Evolutionary conservation across 2,888 invertebrate genomes (phyloP).

Genomic region (Noctuana brunneofusca): DNA sequence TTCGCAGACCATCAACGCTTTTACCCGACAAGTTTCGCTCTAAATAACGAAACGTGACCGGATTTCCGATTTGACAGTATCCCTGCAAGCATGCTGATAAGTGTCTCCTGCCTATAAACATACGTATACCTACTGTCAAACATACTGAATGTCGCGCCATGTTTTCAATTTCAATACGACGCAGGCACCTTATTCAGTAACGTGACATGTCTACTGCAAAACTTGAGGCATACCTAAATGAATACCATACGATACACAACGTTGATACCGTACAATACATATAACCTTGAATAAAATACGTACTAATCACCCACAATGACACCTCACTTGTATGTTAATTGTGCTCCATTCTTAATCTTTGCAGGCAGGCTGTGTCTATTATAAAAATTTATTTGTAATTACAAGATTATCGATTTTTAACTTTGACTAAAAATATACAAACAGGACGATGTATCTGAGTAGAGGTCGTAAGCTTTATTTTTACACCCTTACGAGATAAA

Average conservation of each 20-base stretch:
- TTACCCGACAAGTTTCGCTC: conserved; percentile 70
- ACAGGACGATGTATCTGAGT: too few relatives aligned
- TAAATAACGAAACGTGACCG: conserved; percentile 71
- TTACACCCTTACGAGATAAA: too few relatives aligned
- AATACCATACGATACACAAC: conserved; percentile 18
- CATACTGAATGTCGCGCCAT: conserved; percentile 8
- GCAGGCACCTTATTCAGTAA: conserved; percentile 15
- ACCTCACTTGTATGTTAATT: conserved; percentile 30
- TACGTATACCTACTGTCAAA: conserved; percentile 9
- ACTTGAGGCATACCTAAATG: conserved; percentile 16
- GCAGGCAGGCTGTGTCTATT: background rate
- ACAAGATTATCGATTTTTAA: background rate
- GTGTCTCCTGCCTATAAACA: background rate
- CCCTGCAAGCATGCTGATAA: conserved; percentile 19
- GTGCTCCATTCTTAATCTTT: conserved; percentile 14
- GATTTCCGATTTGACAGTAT: conserved; percentile 63
- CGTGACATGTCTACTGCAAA: conserved; percentile 3
- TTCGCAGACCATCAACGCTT: conserved; percentile 65
- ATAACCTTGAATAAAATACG: conserved; percentile 23
- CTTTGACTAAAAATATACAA: background rate
- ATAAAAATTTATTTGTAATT: background rate
- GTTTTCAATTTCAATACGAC: conserved; percentile 12
- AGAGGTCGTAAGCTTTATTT: too few relatives aligned
- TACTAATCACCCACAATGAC: conserved; percentile 28
- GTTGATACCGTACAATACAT: conserved; percentile 16